Evolutionary conservation across 2,888 invertebrate genomes (phyloP).

Genomic region (Stramonita haemastoma): DNA sequence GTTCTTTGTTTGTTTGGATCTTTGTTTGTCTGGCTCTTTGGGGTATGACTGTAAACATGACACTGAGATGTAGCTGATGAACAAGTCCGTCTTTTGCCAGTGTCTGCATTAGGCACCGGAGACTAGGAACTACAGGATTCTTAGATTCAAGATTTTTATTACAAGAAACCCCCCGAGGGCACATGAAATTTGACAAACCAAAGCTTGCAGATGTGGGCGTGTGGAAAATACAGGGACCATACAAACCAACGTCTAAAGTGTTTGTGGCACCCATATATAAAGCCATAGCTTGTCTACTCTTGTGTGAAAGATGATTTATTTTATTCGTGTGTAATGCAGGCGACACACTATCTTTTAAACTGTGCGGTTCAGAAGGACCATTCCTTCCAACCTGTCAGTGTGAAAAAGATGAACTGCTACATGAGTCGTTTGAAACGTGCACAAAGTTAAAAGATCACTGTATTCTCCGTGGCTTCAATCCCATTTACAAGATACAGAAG

Average conservation of each 20-base stretch:
- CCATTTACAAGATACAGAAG: no score
- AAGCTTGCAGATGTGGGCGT: no score
- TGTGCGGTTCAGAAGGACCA: neutral
- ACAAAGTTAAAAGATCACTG: neutral
- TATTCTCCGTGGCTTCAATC: neutral
- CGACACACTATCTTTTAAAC: neutral
- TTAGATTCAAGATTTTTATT: no score
- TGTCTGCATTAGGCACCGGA: neutral
- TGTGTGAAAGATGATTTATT: no score
- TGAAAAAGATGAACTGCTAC: neutral
- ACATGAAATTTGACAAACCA: no score
- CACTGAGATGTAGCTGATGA: neutral
- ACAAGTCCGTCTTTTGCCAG: neutral
- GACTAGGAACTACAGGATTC: no score
- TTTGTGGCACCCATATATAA: no score
- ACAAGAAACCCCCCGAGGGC: no score
- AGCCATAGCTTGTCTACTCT: no score
- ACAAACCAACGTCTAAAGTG: no score
- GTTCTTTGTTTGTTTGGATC: neutral
- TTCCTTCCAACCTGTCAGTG: neutral
- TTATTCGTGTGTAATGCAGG: no score
- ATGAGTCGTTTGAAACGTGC: neutral
- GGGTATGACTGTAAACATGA: neutral
- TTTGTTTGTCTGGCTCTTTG: neutral
- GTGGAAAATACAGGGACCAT: no score